Percentiles rank a stretch among this genome's conserved stretches.
These are phyloP conservation scores for Mergus octosetaceus DNA, from an alignment of 2,797 vertebrate species.

Conservation along the genomic window DNA sequence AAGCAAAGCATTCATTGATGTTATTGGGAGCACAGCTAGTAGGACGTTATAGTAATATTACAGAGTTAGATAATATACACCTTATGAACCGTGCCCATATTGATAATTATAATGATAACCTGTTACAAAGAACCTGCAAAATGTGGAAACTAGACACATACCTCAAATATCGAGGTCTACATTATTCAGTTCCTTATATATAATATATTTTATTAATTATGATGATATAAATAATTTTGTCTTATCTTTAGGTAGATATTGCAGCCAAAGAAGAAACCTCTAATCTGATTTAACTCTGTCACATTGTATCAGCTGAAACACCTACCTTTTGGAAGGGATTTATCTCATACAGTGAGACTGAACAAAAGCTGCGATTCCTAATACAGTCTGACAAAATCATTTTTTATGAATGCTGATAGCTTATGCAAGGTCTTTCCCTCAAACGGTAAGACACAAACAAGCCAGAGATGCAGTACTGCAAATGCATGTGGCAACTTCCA, in stretches of 20 bases:
- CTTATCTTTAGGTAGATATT: not conserved
- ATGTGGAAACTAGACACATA: not conserved
- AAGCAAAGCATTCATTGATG: conserved; percentile 11
- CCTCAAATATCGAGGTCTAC: not conserved
- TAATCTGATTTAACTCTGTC: not conserved
- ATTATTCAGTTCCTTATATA: not conserved
- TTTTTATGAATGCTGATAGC: not conserved
- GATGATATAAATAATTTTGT: not conserved
- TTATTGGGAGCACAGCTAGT: not conserved
- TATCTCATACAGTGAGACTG: not conserved
- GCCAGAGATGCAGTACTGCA: not conserved
- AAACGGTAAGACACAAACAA: conserved; percentile 12
- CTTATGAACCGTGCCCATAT: not conserved
- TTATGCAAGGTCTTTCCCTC: not conserved
- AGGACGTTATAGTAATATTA: not conserved
- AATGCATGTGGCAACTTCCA: not conserved
- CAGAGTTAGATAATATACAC: not conserved
- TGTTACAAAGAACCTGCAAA: not conserved
- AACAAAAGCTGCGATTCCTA: conserved; percentile 54
- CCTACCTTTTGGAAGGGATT: not conserved
- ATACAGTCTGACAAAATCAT: not conserved
- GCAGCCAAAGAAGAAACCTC: not conserved
- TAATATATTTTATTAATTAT: not conserved
- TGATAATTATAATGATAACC: not conserved
- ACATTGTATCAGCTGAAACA: not conserved